phyloP scores from a whole-genome alignment of 2,113 vertebrate species.

The Myrmecobius fasciatus region DNA sequence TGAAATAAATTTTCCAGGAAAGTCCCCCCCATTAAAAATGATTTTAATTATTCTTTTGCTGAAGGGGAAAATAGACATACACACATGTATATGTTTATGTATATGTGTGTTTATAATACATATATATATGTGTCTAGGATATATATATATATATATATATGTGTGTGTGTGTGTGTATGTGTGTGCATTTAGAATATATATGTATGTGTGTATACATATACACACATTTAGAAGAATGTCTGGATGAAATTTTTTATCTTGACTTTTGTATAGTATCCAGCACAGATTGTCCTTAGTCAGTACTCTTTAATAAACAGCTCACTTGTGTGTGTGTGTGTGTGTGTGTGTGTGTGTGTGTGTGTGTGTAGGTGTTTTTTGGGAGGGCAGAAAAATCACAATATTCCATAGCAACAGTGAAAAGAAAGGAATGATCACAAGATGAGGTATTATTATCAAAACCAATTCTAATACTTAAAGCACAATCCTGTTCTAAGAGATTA shows the following conservation, averaged over 20 bases:
- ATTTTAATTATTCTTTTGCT: slow-evolving; percentile 24
- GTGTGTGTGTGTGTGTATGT: too few species aligned
- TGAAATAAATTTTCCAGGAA: slow-evolving; percentile 49
- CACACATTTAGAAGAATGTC: slow-evolving; percentile 21
- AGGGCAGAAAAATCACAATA: neutral
- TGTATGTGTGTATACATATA: too few species aligned
- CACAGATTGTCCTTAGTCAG: neutral
- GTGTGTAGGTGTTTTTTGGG: neutral
- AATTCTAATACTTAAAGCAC: neutral
- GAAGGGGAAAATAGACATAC: neutral
- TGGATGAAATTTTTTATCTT: slow-evolving; percentile 15
- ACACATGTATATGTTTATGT: too few species aligned
- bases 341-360: neutral
- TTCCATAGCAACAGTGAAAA: neutral
- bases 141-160: too few species aligned
- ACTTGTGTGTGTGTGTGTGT: neutral
- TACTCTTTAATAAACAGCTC: neutral
- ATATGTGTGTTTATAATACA: too few species aligned
- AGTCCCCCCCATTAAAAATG: slow-evolving; percentile 52
- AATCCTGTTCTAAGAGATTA: neutral
- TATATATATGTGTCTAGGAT: too few species aligned
- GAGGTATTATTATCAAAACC: neutral
- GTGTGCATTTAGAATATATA: too few species aligned
- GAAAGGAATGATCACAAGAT: neutral
- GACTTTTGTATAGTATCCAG: neutral